Evolutionary conservation across 2,113 vertebrate species (phyloP).

Genomic region (Anguilla japonica): DNA sequence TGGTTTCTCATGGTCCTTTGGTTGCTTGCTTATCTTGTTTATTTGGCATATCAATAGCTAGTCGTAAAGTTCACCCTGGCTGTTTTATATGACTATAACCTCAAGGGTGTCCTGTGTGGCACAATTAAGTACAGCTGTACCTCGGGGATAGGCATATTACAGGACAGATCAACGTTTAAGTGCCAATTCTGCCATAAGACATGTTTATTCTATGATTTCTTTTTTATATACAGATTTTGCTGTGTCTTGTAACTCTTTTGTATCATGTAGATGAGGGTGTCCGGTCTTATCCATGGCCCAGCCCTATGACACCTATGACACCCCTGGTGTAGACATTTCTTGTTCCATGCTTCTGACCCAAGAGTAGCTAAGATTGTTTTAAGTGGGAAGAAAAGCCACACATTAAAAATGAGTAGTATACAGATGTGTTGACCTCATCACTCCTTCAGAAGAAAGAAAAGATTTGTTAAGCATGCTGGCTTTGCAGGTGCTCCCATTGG

Average conservation of each 20-base stretch:
- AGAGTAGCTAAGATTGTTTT: too few relatives aligned
- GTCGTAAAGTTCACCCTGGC: neutral
- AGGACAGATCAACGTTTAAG: neutral
- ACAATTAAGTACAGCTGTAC: neutral
- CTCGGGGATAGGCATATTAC: neutral
- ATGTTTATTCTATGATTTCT: neutral
- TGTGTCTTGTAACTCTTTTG: too few relatives aligned
- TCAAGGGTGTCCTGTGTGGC: neutral
- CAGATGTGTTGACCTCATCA: neutral
- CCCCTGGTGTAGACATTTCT: neutral
- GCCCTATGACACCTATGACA: too few relatives aligned
- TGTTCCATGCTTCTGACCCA: neutral
- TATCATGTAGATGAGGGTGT: too few relatives aligned
- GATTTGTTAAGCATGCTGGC: neutral
- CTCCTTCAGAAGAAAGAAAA: neutral
- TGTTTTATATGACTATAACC: neutral
- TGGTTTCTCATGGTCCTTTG: neutral
- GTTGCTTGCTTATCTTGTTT: constrained; percentile 14
- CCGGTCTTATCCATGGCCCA: too few relatives aligned
- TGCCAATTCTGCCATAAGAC: neutral
- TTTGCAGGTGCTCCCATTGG: neutral
- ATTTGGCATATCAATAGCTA: neutral
- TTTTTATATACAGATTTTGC: too few relatives aligned
- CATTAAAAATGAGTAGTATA: neutral
- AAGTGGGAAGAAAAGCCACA: neutral